Evolutionary conservation across 92 coral and sea anemone species (phyloP).

Genomic region (Phymanthus crucifer): DNA sequence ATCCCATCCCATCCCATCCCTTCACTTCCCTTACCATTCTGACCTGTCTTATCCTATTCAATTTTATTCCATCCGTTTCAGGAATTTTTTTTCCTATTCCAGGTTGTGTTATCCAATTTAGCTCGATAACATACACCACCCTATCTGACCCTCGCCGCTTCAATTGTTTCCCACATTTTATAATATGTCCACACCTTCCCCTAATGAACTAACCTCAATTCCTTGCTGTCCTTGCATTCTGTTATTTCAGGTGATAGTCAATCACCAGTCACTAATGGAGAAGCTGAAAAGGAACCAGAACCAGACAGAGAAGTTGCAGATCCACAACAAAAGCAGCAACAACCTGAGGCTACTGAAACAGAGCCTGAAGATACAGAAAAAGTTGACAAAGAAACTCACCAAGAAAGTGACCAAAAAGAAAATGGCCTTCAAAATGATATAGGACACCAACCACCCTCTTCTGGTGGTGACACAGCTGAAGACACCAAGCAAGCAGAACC

Average conservation of each 20-base stretch:
- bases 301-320: conserved; percentile 10
- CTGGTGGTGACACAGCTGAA: not conserved
- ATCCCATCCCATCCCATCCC: too few relatives aligned
- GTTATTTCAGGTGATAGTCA: not conserved
- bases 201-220: not conserved
- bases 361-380: not conserved
- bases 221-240: not conserved
- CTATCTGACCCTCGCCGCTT: too few relatives aligned
- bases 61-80: too few relatives aligned
- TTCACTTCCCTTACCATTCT: too few relatives aligned
- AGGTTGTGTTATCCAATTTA: too few relatives aligned
- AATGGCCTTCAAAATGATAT: conserved; percentile 7
- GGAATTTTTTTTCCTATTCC: too few relatives aligned
- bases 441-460: not conserved
- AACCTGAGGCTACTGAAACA: too few relatives aligned
- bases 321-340: not conserved
- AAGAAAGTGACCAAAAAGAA: not conserved
- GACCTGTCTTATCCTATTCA: too few relatives aligned
- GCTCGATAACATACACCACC: too few relatives aligned
- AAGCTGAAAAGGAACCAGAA: conserved; percentile 31
- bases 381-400: conserved; percentile 5
- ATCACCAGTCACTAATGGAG: conserved; percentile 16
- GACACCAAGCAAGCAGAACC: not conserved
- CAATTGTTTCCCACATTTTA: too few relatives aligned
- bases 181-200: not conserved